Conservation (phyloP, 2,797 vertebrate genomes). For the Sebastes nivosus region DNA sequence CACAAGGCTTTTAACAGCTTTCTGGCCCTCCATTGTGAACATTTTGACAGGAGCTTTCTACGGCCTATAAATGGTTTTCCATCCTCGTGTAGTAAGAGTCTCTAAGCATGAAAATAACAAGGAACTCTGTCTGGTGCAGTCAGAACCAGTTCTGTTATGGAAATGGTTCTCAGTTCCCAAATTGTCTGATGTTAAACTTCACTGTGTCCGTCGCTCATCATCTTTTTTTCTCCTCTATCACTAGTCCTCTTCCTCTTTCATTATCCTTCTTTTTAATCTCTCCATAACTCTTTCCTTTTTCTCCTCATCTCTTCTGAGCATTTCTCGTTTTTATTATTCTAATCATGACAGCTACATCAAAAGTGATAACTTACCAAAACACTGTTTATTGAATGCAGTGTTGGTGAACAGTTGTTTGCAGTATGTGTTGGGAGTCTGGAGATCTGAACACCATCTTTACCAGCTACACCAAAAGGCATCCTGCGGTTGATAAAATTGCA, state of each 20-base stretch:
- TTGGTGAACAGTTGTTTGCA: background rate
- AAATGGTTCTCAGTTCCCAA: conserved; percentile 6
- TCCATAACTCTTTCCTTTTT: background rate
- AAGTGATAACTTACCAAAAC: background rate
- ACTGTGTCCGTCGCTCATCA: conserved; percentile 9
- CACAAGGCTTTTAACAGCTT: conserved; percentile 48
- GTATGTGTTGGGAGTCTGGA: background rate
- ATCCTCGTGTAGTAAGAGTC: background rate
- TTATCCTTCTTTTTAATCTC: conserved; percentile 24
- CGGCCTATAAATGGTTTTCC: conserved; percentile 34
- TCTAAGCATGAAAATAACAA: conserved; percentile 9
- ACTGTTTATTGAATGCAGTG: background rate
- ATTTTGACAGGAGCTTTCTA: conserved; percentile 34
- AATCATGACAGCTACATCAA: conserved; percentile 25
- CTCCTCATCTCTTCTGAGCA: conserved; percentile 10
- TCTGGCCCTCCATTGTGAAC: conserved; percentile 6
- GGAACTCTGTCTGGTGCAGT: background rate
- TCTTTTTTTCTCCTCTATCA: conserved; percentile 24
- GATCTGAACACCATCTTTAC: background rate
- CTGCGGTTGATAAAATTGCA: conserved; percentile 6
- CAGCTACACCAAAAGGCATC: background rate
- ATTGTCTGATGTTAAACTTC: conserved; percentile 34
- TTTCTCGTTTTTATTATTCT: conserved; percentile 22
- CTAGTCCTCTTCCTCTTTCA: background rate
- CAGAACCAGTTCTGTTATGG: conserved; percentile 2